Percentiles rank a stretch among this genome's conserved stretches.
phyloP scores from a whole-genome alignment of 1,140 invertebrate genomes.

The Lordiphosa clarofinis region DNA sequence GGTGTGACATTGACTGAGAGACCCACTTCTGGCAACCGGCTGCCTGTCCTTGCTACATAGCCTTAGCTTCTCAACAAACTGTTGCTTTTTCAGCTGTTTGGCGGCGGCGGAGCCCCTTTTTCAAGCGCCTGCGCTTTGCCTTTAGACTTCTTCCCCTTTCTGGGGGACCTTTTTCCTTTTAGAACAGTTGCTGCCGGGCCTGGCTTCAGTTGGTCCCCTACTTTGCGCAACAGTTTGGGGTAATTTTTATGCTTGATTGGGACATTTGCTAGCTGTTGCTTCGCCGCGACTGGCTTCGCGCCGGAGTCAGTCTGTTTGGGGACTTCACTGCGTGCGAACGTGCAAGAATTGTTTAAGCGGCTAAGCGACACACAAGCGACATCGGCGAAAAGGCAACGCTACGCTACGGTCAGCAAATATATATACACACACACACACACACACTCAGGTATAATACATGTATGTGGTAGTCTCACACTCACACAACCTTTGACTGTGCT shows the following conservation, averaged over 20 bases:
- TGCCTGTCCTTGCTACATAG: slow-evolving; percentile 16
- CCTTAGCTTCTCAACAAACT: slow-evolving; percentile 46
- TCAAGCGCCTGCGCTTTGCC: slow-evolving; percentile 27
- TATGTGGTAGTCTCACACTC: slow-evolving; percentile 1
- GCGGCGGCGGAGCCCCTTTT: slow-evolving; percentile 17
- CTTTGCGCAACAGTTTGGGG: slow-evolving; percentile 71
- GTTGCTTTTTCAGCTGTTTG: slow-evolving; percentile 74
- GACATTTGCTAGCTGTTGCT: slow-evolving; percentile 69
- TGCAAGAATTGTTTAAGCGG: slow-evolving; percentile 37
- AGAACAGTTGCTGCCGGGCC: slow-evolving; percentile 34
- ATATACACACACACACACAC: slow-evolving; percentile 15
- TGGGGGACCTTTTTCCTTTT: too few relatives aligned
- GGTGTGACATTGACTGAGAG: slow-evolving; percentile 73
- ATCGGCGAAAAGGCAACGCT: slow-evolving; percentile 5
- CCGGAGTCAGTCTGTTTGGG: slow-evolving; percentile 64
- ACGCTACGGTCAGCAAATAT: slow-evolving; percentile 37
- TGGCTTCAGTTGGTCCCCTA: slow-evolving; percentile 28
- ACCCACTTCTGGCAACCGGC: slow-evolving; percentile 67
- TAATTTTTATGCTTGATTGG: slow-evolving; percentile 53
- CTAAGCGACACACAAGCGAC: slow-evolving; percentile 6
- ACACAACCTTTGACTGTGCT: slow-evolving; percentile 14
- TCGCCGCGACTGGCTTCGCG: slow-evolving; percentile 47
- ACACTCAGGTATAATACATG: slow-evolving; percentile 13
- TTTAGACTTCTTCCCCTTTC: too few relatives aligned
- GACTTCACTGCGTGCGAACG: slow-evolving; percentile 70